A percentile compares a stretch with the other conserved stretches of the same genome.
Evolutionary conservation across 2,888 invertebrate genomes (phyloP).

Genomic region (Electrophaes corylata): DNA sequence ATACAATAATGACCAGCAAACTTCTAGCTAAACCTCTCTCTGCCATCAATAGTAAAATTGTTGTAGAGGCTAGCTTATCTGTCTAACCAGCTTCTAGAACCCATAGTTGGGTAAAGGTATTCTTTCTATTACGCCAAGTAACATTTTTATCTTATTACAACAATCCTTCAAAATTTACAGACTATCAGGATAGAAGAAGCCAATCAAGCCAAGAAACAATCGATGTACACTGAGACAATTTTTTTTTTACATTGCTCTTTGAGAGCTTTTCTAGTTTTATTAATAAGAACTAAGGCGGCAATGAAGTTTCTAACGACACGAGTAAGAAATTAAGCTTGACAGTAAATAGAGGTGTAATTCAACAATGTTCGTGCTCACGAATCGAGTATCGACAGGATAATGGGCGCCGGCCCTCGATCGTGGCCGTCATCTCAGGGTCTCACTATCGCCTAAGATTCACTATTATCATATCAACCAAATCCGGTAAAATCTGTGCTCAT

Average conservation of each 20-base stretch:
- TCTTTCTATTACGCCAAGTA: too few species aligned
- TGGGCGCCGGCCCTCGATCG: conserved; percentile 58
- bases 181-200: too few species aligned
- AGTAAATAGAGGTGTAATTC: conserved; percentile 81
- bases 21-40: conserved; percentile 1
- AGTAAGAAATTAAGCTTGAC: conserved; percentile 79
- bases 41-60: background rate
- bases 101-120: background rate
- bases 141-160: too few species aligned
- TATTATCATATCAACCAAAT: conserved; percentile 4
- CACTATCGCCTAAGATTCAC: conserved; percentile 49
- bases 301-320: conserved; percentile 75
- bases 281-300: conserved; percentile 37
- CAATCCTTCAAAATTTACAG: too few species aligned
- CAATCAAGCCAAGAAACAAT: too few species aligned
- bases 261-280: background rate
- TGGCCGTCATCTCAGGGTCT: conserved; percentile 54
- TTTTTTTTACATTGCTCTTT: too few species aligned
- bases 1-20: conserved; percentile 37
- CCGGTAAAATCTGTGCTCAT: background rate
- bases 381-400: conserved; percentile 80
- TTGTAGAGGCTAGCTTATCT: background rate
- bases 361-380: conserved; percentile 81
- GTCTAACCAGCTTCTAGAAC: background rate
- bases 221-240: too few species aligned